Evolutionary conservation across 2,797 vertebrate genomes (phyloP).

Genomic region (Pseudocheirus occidentalis): DNA sequence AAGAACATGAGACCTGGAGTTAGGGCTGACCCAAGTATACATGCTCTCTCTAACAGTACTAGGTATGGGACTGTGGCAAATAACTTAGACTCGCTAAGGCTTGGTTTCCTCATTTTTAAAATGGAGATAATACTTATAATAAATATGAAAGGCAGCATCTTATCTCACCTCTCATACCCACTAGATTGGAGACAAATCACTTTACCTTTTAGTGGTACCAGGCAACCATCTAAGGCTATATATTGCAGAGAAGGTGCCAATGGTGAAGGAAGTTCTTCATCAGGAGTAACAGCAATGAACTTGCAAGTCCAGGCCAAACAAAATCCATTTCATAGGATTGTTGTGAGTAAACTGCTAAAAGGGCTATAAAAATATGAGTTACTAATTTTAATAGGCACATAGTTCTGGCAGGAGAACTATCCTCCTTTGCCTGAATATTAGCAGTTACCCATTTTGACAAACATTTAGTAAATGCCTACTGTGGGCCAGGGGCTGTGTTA

Average conservation of each 20-base stretch:
- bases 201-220: background rate
- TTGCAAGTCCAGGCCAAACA: background rate
- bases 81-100: background rate
- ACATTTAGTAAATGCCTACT: background rate
- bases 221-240: background rate
- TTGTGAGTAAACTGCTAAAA: background rate
- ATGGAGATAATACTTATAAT: background rate
- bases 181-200: background rate
- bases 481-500: background rate
- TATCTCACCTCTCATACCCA: background rate
- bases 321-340: background rate
- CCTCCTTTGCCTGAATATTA: background rate
- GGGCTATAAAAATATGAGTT: background rate
- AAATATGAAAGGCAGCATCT: background rate
- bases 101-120: background rate
- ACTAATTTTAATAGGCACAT: background rate
- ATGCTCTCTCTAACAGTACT: background rate
- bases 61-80: background rate
- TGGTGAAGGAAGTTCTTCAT: background rate
- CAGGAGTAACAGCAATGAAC: background rate
- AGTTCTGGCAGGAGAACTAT: background rate
- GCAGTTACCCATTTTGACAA: background rate
- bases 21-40: background rate
- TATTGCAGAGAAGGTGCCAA: background rate
- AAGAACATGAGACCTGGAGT: background rate